A percentile compares a stretch with the other conserved stretches of the same genome.
phyloP scores from a whole-genome alignment of 2,113 vertebrate genomes.

The Nibea coibor region DNA sequence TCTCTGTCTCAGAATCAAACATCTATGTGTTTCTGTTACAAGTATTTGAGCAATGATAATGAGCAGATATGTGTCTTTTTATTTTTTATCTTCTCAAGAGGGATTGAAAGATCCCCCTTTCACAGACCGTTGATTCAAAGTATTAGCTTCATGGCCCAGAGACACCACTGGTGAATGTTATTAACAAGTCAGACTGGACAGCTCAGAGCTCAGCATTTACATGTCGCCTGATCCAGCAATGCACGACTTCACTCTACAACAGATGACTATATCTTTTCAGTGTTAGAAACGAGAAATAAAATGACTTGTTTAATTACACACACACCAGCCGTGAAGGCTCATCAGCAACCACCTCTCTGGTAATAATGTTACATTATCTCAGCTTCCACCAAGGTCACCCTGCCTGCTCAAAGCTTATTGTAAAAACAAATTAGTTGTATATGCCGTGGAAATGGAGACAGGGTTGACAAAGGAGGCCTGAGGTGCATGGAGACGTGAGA shows the following conservation, averaged over 20 bases:
- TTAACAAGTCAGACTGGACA: conserved; percentile 19
- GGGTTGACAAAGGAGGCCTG: background rate
- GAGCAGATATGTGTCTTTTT: conserved; percentile 18
- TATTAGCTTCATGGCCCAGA: conserved; percentile 33
- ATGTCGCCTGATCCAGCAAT: background rate
- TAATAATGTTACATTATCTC: background rate
- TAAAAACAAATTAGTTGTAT: background rate
- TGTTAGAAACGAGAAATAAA: background rate
- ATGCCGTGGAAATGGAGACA: background rate
- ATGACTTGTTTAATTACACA: background rate
- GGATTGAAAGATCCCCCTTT: conserved; percentile 46
- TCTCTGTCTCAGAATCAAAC: background rate
- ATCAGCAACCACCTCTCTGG: background rate
- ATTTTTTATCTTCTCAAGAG: conserved; percentile 4
- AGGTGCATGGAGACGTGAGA: background rate
- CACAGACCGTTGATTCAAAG: conserved; percentile 34
- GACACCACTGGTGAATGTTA: conserved; percentile 25
- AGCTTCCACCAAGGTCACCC: background rate
- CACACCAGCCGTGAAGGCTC: background rate
- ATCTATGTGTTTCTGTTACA: background rate
- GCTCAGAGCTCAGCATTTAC: conserved; percentile 2
- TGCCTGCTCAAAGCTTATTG: background rate
- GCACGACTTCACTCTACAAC: background rate
- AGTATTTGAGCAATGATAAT: conserved; percentile 9
- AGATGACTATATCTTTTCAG: background rate